Percentiles rank a stretch among this genome's conserved stretches.
These are phyloP conservation scores for Euphonia xanthogaster DNA, from an alignment of 2,797 vertebrate species.

Conservation along the genomic window DNA sequence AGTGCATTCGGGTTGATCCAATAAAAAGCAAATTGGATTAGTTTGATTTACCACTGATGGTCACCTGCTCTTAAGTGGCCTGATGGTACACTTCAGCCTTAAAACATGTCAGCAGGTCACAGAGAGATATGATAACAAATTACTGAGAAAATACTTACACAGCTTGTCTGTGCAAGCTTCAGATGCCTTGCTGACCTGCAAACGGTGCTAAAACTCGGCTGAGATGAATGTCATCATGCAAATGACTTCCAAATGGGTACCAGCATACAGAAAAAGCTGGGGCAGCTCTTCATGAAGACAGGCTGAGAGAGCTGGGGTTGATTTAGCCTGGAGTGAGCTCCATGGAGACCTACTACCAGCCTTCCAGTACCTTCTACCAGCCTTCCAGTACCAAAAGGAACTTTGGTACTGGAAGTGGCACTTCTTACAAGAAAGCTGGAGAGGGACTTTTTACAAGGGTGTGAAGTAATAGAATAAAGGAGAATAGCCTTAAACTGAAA, in stretches of 20 bases:
- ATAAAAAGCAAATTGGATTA: constrained; percentile 3
- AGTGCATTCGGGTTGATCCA: not conserved
- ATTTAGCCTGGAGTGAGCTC: not conserved
- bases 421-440: not conserved
- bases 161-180: not conserved
- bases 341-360: not conserved
- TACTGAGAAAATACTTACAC: not conserved
- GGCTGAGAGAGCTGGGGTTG: not conserved
- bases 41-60: not conserved
- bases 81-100: not conserved
- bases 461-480: not conserved
- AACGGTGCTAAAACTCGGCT: not conserved
- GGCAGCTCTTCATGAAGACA: not conserved
- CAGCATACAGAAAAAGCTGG: not conserved
- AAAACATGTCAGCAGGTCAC: not conserved
- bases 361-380: not conserved
- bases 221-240: not conserved
- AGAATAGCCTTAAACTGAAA: not conserved
- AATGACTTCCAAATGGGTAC: not conserved
- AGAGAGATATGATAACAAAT: not conserved
- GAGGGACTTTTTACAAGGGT: not conserved
- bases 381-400: not conserved
- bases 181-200: not conserved
- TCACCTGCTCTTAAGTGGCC: not conserved
- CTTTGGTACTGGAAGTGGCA: too few species aligned